Evolutionary conservation across 2,797 vertebrate species (phyloP).

Genomic region (Leptatherina wallacei): DNA sequence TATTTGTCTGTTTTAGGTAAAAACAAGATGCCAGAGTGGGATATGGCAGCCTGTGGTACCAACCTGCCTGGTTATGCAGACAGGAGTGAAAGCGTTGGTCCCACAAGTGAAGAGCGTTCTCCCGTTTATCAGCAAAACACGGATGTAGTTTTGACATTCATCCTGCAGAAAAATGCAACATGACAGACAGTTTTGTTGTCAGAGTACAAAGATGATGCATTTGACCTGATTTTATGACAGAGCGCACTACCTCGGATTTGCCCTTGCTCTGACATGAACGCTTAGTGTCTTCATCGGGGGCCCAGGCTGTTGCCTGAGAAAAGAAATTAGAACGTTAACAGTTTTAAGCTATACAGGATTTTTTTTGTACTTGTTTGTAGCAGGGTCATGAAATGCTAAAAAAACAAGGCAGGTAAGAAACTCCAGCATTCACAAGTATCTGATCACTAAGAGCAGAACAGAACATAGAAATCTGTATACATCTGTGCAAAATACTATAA

Average conservation of each 20-base stretch:
- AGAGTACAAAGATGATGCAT: not conserved
- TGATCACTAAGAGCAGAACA: too few species aligned
- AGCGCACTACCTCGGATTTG: constrained; percentile 88
- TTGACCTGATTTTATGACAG: not conserved
- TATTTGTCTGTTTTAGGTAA: not conserved
- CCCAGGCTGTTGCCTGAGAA: constrained; percentile 89
- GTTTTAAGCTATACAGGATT: not conserved
- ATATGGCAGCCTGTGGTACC: constrained; percentile 23
- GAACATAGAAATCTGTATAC: too few species aligned
- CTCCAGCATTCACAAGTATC: too few species aligned
- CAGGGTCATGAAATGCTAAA: too few species aligned
- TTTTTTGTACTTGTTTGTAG: not conserved
- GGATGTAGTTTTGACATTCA: constrained; percentile 96
- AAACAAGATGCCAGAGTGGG: not conserved
- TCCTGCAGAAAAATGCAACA: constrained; percentile 78
- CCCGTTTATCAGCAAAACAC: constrained; percentile 90
- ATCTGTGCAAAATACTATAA: too few species aligned
- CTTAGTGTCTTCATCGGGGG: constrained; percentile 89
- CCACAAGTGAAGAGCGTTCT: constrained; percentile 91
- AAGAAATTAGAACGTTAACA: not conserved
- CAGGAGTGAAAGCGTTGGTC: constrained; percentile 92
- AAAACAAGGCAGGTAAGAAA: too few species aligned
- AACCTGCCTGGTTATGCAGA: constrained; percentile 92
- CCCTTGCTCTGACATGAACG: constrained; percentile 96
- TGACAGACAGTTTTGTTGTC: not conserved